Evolutionary conservation across 2,113 vertebrate species (phyloP), one percentile per base, ranked within the genome.

Genomic region (Copsychus sechellarum): DNA sequence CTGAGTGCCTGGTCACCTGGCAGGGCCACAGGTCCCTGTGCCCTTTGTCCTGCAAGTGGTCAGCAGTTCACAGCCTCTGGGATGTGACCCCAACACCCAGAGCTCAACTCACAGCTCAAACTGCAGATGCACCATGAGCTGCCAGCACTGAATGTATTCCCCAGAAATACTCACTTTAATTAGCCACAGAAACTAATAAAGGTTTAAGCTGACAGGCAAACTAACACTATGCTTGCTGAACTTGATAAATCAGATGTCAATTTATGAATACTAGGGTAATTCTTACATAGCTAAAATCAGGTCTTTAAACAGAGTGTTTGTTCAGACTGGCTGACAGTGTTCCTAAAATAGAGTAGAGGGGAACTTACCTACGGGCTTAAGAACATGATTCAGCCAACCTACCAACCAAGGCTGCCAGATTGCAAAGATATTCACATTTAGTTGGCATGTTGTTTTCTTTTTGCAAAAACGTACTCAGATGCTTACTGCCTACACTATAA

Each of bases 301-400:
- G 33, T 48, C 50, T 65, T 81, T 65, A 84, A 80, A 57, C 2
- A 48, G 2, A 0, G 6, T 33, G 26, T 56, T 48, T 86, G 9
- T 73, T 89, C 54, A 78, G 31, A 31, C 14, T 69, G 38, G 12
- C n/a, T 86, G n/a, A 40, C 33, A 61, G 28, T 4, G 8, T 65
- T 91, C 24, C 8, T 66, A 81, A 72, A 40, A 21, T 1, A 9
- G 38, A 40, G 23, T 1, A 9, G 38, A 43, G 33, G 88, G 50
- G 28, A 76, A 86, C 88, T 69, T 88, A 72, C 70, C 45, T 78
- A 33, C 12, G 33, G 10, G 24, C 5, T 91, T 60, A 64, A 86
- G 71, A 77, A 56, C 8, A 43, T 69, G 40, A 92, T 65, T 96
- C 84, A 91, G n/a, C 8, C 53, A 48, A 48, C 24, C 45, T 88